Percentiles rank a stretch among this genome's conserved stretches.
These are phyloP conservation scores for Ischnura elegans DNA, from an alignment of 2,888 invertebrate genomes.

Conservation along the genomic window DNA sequence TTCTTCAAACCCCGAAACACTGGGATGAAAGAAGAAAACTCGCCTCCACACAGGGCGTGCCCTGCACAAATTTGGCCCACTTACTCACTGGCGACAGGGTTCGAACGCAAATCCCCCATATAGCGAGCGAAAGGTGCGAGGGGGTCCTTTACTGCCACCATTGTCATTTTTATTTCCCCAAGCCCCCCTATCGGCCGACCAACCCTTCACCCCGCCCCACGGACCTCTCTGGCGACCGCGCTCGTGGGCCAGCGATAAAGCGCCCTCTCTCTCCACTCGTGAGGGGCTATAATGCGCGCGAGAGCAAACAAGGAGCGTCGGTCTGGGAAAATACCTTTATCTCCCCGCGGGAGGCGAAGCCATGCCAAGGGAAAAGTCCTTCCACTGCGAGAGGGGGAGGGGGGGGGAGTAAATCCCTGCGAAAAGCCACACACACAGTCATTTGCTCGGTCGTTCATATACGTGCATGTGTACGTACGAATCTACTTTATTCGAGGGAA, in stretches of 20 bases:
- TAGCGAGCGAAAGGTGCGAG: background rate
- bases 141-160: background rate
- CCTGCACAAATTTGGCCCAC: background rate
- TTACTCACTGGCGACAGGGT: slow-evolving; percentile 24
- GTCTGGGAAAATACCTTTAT: slow-evolving; percentile 43
- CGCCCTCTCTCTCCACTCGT: background rate
- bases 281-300: slow-evolving; percentile 56
- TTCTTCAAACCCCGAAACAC: no score
- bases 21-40: no score
- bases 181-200: background rate
- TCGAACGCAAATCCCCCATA: slow-evolving; percentile 29
- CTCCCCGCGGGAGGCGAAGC: slow-evolving; percentile 6
- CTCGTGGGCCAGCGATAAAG: slow-evolving; percentile 19
- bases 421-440: background rate
- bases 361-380: background rate
- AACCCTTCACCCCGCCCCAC: background rate
- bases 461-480: background rate
- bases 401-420: background rate
- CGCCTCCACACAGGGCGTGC: background rate
- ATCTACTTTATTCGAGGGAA: background rate
- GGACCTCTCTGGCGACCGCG: background rate
- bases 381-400: background rate
- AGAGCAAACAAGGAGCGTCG: slow-evolving; percentile 48
- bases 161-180: background rate
- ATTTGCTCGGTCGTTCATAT: background rate